A percentile compares a stretch with the other conserved stretches of the same genome.
Evolutionary conservation across 2,797 vertebrate genomes (phyloP).

Genomic region (Gymnoscopelus microlampas): DNA sequence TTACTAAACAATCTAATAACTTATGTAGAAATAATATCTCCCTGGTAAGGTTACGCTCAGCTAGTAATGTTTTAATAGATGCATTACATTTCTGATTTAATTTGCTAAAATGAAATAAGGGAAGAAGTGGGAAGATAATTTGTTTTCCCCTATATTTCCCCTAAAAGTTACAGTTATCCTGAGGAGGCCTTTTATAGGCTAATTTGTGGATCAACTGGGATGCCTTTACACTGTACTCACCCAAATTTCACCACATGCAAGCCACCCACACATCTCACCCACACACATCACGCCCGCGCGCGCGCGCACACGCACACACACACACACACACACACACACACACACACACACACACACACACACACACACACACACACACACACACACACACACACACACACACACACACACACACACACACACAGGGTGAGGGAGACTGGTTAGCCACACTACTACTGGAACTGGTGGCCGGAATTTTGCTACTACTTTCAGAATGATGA

Average conservation of each 20-base stretch:
- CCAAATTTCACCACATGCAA: slow-evolving; percentile 29
- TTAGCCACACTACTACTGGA: too few species aligned
- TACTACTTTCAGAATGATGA: too few species aligned
- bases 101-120: too few species aligned
- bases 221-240: slow-evolving; percentile 61
- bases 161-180: slow-evolving; percentile 24
- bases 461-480: too few species aligned
- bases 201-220: slow-evolving; percentile 29
- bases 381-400: slow-evolving; percentile 30
- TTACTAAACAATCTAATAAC: too few species aligned
- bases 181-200: background rate
- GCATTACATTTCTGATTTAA: too few species aligned
- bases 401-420: slow-evolving; percentile 25
- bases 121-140: background rate
- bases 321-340: slow-evolving; percentile 11
- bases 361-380: slow-evolving; percentile 17
- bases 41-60: too few species aligned
- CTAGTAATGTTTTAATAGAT: too few species aligned
- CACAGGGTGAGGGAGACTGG: too few species aligned
- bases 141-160: slow-evolving; percentile 33
- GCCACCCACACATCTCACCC: too few species aligned
- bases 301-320: background rate
- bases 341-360: slow-evolving; percentile 9
- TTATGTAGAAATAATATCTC: too few species aligned
- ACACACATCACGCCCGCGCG: background rate